Conservation (phyloP, 2,888 invertebrate species). For the Allacma fusca region DNA sequence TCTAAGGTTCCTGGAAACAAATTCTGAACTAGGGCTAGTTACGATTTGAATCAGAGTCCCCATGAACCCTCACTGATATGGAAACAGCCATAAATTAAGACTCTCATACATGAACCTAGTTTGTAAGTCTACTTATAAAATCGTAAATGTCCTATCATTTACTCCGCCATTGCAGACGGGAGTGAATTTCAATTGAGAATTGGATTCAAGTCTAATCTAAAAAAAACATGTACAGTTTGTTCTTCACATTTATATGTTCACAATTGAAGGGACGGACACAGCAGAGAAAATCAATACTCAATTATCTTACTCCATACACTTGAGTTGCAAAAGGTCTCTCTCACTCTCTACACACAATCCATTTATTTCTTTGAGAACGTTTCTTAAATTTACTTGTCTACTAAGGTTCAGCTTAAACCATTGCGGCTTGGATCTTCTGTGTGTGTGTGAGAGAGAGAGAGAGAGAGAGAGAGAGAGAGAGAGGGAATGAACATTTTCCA, state of each 20-base stretch:
- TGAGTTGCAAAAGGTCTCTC: slow-evolving; percentile 21
- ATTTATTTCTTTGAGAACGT: slow-evolving; percentile 27
- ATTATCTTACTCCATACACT: slow-evolving; percentile 23
- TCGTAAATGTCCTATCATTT: no score
- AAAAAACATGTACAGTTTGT: slow-evolving; percentile 11
- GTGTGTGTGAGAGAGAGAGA: not conserved
- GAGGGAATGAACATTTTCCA: not conserved
- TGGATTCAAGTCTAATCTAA: not conserved
- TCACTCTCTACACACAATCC: slow-evolving; percentile 12
- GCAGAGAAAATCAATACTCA: slow-evolving; percentile 35
- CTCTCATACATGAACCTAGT: no score
- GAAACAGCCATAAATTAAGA: no score
- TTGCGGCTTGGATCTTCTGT: not conserved
- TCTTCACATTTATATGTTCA: not conserved
- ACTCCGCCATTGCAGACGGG: not conserved
- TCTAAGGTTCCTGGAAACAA: no score
- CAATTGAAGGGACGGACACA: slow-evolving; percentile 20
- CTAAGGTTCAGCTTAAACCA: not conserved
- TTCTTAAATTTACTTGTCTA: slow-evolving; percentile 19
- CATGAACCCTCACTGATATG: no score
- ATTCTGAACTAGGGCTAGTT: no score
- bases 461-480: not conserved
- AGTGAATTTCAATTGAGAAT: slow-evolving; percentile 4
- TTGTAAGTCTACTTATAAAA: no score
- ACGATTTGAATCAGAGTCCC: not conserved